A percentile compares a stretch with the other conserved stretches of the same genome.
Evolutionary conservation across 2,888 invertebrate genomes (phyloP).

Genomic region (Dinocampus coccinellae): DNA sequence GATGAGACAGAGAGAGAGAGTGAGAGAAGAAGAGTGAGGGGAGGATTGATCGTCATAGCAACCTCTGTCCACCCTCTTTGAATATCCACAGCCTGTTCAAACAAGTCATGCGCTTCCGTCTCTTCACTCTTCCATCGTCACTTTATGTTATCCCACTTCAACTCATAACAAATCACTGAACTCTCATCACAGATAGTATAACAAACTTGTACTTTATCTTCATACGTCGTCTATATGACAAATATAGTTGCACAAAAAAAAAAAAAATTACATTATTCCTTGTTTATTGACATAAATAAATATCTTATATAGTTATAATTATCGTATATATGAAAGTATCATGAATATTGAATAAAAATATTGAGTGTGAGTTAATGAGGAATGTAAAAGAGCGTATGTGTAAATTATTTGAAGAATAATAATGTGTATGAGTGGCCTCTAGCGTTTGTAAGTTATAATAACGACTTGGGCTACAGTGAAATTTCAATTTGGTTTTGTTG

Average conservation of each 20-base stretch:
- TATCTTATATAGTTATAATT: no score
- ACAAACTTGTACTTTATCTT: no score
- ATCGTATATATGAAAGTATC: no score
- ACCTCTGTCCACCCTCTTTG: conserved; percentile 60
- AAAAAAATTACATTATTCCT: no score
- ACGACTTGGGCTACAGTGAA: background rate
- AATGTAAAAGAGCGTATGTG: background rate
- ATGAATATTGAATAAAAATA: no score
- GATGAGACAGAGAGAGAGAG: no score
- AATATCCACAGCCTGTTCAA: conserved; percentile 67
- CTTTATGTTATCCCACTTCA: background rate
- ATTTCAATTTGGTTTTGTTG: conserved; percentile 28
- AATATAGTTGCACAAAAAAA: no score
- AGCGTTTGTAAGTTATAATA: conserved; percentile 23
- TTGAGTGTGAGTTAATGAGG: no score
- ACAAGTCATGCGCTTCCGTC: conserved; percentile 52
- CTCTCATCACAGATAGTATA: background rate
- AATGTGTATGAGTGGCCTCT: conserved; percentile 15
- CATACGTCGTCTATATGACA: no score
- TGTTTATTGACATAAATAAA: no score
- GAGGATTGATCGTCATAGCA: conserved; percentile 69
- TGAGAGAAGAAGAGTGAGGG: no score
- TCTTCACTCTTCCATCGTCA: conserved; percentile 20
- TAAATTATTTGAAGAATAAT: conserved; percentile 6
- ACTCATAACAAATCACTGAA: background rate